Percentiles rank a stretch among this genome's conserved stretches.
phyloP scores from a whole-genome alignment of 1,140 invertebrate genomes.

The Lamellibrachia luymesi region DNA sequence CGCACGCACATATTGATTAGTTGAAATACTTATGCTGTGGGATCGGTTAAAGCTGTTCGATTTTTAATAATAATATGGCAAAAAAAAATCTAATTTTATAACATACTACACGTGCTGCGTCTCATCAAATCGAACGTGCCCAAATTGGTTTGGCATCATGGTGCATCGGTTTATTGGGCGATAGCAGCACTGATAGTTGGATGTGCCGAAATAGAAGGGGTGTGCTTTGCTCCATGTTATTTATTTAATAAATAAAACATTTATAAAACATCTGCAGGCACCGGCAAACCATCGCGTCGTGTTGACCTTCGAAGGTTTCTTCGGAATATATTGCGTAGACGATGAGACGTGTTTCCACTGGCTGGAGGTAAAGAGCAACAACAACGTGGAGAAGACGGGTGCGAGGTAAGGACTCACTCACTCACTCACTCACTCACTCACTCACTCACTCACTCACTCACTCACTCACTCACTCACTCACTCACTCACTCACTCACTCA shows the following conservation, averaged over 20 bases:
- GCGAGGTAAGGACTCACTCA: conserved; percentile 1
- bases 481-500: neutral
- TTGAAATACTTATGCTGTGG: no score
- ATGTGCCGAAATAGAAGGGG: no score
- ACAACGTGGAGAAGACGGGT: neutral
- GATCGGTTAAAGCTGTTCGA: no score
- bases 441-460: neutral
- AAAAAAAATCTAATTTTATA: no score
- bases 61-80: no score
- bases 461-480: neutral
- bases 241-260: no score
- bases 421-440: neutral
- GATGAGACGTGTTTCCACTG: conserved; percentile 12
- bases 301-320: conserved; percentile 8
- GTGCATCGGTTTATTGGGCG: no score
- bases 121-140: no score
- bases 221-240: no score
- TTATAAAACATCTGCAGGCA: neutral
- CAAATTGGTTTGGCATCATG: no score
- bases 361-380: conserved; percentile 13
- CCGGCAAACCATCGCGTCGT: conserved; percentile 2
- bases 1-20: neutral
- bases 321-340: neutral
- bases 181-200: no score
- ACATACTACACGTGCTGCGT: no score